Base-by-base conservation (phyloP, 2,797 vertebrate species). In the Sorex maritimensis region DNA sequence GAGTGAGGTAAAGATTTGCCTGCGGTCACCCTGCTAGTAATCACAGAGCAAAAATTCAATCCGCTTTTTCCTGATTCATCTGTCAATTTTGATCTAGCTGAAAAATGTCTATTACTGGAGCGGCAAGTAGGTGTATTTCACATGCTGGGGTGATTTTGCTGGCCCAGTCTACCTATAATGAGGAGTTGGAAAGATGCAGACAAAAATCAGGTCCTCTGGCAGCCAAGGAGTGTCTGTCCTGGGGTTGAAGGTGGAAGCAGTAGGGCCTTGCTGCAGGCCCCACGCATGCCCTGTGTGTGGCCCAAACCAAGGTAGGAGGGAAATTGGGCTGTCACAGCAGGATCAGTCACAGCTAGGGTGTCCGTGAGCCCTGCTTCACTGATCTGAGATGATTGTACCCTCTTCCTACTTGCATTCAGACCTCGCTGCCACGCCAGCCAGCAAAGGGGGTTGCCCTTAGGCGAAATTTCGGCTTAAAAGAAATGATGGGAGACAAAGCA, bases 211-310 rank as follows among this genome's bases (percentile, higher is more conserved):
- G 8, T 38, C 5, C 34, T 14, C 49, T 80, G 91, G 74, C 89
- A 61, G 84, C 89, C 89, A 73, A 79, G 71, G 41, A 71, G 84
- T 81, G 83, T 81, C 93, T 91, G 78, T 80, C 61, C 8, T 58
- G 55, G 75, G 58, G n/a, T 11, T 23, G 49, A 44, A n/a, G 1
- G 1, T 3, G 58, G 80, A 44, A 12, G 61, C 23, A 81, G 49
- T 0, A 24, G 28, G 38, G 21, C 15, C 15, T 11, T 52, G 49
- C 49, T 52, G 34, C 71, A 38, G 23, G 26, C 24, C n/a, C 1
- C 9, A 1, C 6, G 34, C n/a, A 67, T 87, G n/a, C 55, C n/a
- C 82, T 19, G 26, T 75, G 55, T 44, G 38, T 28, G 26, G 2
- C 15, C 15, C 75, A 61, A 73, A 58, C 24, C 72, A 73, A 34